Evolutionary conservation across 2,797 vertebrate species (phyloP), one percentile per base, ranked within the genome.

Genomic region (Sebastes nivosus): DNA sequence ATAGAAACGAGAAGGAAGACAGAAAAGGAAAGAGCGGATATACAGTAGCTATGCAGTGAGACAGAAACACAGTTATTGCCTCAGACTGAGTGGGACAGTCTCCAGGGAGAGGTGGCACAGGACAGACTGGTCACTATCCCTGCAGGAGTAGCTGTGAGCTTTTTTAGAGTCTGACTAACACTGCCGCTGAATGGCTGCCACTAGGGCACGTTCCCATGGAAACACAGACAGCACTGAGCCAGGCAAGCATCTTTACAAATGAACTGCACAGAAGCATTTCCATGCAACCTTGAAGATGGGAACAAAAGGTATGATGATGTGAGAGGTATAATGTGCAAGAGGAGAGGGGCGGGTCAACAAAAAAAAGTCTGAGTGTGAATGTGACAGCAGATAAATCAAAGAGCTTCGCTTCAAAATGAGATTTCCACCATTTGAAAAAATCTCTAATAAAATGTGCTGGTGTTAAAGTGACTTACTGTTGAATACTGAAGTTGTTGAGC

Each of bases 201-300:
- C 75, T 22, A 79, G 76, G 77, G 78, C 75, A 83, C 5, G 91
- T 95, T 95, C 80, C 93, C 92, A 94, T 95, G 92, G 92, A 87
- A 94, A 93, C 92, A 80, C 80, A 79, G 75, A 77, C 73, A 81
- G 74, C 59, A 4, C 54, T 6, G 63, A 89, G 68, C 38, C 67
- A 70, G 59, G 77, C 79, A 72, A 87, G 36, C 80, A 87, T 83
- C 75, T 85, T 85, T 68, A 75, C 70, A 90, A 89, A 80, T 81
- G 38, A 86, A 86, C 75, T 24, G 46, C 72, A 87, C 63, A 67
- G 67, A 89, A 72, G 46, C 67, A 60, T 80, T 72, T 72, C 72
- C 69, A 46, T 32, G 85, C 72, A 90, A 86, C 89, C 88, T 91
- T 88, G 82, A 88, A 72, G 69, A 73, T 18, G 20, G 72, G 46